phyloP scores from a whole-genome alignment of 2,888 invertebrate species.

The Gnatocerus cornutus region DNA sequence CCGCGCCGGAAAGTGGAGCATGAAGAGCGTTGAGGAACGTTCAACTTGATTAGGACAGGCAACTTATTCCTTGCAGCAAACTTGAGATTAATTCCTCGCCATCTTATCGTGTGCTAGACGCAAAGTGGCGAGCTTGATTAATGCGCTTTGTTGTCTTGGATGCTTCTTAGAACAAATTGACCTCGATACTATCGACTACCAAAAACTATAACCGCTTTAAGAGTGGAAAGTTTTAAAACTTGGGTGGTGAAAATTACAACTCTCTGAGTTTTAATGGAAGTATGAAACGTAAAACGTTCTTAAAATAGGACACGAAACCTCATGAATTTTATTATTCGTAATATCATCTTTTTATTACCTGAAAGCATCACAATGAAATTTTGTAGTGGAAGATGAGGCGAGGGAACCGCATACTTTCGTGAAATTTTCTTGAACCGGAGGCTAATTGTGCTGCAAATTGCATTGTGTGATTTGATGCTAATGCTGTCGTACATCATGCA shows the following conservation, averaged over 20 bases:
- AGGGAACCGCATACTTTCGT: conserved; percentile 1
- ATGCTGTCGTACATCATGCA: conserved; percentile 14
- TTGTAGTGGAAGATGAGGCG: conserved; percentile 5
- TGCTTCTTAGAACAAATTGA: conserved; percentile 44
- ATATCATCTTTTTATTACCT: conserved; percentile 8
- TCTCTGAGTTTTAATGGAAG: no score
- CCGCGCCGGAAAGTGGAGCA: conserved; percentile 30
- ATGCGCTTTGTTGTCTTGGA: conserved; percentile 44
- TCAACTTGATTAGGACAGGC: conserved; percentile 40
- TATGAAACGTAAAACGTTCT: conserved; percentile 1
- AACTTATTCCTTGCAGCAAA: conserved; percentile 44
- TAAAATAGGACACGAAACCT: conserved; percentile 11
- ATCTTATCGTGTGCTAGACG: conserved; percentile 39
- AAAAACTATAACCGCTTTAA: conserved; percentile 11
- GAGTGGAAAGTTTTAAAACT: background rate
- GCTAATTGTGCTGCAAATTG: background rate
- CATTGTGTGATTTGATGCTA: background rate
- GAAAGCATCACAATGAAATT: conserved; percentile 5
- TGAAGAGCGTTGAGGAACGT: conserved; percentile 40
- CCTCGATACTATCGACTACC: conserved; percentile 27
- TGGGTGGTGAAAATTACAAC: no score
- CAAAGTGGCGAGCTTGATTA: conserved; percentile 46
- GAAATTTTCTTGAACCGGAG: conserved; percentile 1
- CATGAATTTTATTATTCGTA: conserved; percentile 11
- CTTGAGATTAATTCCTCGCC: conserved; percentile 45